Percentiles rank a stretch among this genome's conserved stretches.
Evolutionary conservation across 2,113 vertebrate genomes (phyloP).

Genomic region (Cheilinus undulatus): DNA sequence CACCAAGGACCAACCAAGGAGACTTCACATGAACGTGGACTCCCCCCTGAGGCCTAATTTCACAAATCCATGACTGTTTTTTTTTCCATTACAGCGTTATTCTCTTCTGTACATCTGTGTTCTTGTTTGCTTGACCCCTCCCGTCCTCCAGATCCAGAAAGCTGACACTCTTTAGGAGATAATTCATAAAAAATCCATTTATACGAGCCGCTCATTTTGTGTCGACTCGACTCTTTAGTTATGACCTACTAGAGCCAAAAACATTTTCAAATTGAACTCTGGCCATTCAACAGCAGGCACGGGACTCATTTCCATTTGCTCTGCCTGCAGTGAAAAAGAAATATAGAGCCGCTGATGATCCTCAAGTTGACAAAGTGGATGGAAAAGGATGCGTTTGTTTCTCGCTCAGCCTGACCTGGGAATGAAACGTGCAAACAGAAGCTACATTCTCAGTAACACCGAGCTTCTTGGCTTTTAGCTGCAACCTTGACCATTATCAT

Average conservation of each 20-base stretch:
- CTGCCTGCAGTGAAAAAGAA: slow-evolving; percentile 43
- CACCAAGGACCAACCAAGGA: slow-evolving; percentile 52
- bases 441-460: not conserved
- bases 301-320: slow-evolving; percentile 68
- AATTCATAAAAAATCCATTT: slow-evolving; percentile 58
- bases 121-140: slow-evolving; percentile 63
- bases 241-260: slow-evolving; percentile 65
- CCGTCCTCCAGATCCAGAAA: slow-evolving; percentile 58
- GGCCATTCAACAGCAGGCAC: slow-evolving; percentile 49
- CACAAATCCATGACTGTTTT: slow-evolving; percentile 26
- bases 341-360: slow-evolving; percentile 44
- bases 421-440: slow-evolving; percentile 12
- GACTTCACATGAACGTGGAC: slow-evolving; percentile 37
- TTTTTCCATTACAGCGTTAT: slow-evolving; percentile 35
- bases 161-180: slow-evolving; percentile 57
- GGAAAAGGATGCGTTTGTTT: slow-evolving; percentile 37
- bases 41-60: slow-evolving; percentile 55
- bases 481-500: not conserved
- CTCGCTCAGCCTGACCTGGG: slow-evolving; percentile 28
- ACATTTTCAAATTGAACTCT: slow-evolving; percentile 61
- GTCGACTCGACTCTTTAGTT: slow-evolving; percentile 61
- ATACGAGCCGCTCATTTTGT: slow-evolving; percentile 51
- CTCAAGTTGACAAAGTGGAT: slow-evolving; percentile 50
- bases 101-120: slow-evolving; percentile 29
- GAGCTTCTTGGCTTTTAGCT: not conserved